These are phyloP conservation scores for Triops cancriformis DNA, from an alignment of 1,140 invertebrate genomes.

Conservation along the genomic window DNA sequence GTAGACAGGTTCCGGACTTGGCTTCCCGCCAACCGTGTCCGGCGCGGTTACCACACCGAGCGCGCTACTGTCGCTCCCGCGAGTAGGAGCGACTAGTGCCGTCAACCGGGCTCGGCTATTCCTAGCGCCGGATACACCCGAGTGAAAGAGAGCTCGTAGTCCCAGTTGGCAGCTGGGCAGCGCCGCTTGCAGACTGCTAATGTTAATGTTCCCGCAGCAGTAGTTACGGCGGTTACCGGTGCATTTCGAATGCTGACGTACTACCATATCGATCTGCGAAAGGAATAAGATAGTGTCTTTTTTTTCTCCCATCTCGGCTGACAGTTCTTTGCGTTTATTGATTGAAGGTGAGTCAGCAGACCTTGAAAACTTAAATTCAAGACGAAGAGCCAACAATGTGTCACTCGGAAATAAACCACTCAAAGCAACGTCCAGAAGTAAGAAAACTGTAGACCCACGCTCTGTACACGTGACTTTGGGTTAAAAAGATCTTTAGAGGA, in stretches of 20 bases:
- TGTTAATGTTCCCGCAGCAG: neutral
- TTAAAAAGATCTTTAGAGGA: too few species aligned
- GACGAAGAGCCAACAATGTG: too few species aligned
- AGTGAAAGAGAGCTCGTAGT: neutral
- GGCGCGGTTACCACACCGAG: neutral
- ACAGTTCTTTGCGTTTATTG: too few species aligned
- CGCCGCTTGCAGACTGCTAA: neutral
- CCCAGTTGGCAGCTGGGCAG: neutral
- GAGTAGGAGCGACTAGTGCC: neutral
- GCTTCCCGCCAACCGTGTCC: neutral
- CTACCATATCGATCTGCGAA: neutral
- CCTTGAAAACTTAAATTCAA: too few species aligned
- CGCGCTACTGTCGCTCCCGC: neutral
- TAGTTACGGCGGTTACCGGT: neutral
- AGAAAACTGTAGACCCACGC: too few species aligned
- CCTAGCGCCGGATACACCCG: neutral
- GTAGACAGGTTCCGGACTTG: slow-evolving; percentile 38
- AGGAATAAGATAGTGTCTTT: neutral
- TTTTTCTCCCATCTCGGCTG: too few species aligned
- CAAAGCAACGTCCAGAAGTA: too few species aligned
- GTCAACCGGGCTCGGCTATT: neutral
- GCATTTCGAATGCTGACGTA: neutral
- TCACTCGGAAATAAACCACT: too few species aligned
- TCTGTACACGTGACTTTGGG: too few species aligned
- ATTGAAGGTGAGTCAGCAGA: too few species aligned